phyloP scores from a whole-genome alignment of 2,113 vertebrate species.

The Ictidomys tridecemlineatus region DNA sequence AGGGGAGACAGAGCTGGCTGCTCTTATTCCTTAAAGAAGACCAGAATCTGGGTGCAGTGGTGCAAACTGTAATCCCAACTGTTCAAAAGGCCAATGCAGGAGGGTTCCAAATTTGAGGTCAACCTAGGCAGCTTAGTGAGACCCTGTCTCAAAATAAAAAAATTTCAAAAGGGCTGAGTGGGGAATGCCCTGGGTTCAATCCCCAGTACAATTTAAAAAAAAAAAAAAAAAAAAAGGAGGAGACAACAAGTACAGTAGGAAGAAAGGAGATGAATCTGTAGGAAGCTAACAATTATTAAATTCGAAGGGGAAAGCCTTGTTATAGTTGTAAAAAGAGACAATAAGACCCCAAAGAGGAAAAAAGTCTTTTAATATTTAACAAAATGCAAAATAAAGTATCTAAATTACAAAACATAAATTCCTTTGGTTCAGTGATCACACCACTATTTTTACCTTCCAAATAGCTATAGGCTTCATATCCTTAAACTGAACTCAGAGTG shows the following conservation, averaged over 20 bases:
- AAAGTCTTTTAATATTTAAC: conserved; percentile 81
- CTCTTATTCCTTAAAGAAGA: background rate
- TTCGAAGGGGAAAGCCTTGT: background rate
- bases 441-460: conserved; percentile 64
- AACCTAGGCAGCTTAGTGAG: too few relatives aligned
- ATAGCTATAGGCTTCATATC: conserved; percentile 53
- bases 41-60: background rate
- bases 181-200: background rate
- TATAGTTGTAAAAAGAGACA: conserved; percentile 48
- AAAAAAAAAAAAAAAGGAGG: background rate
- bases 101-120: too few relatives aligned
- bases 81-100: too few relatives aligned
- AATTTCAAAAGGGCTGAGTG: too few relatives aligned
- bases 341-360: conserved; percentile 69
- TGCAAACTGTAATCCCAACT: too few relatives aligned
- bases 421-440: conserved; percentile 79
- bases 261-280: background rate
- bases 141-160: too few relatives aligned
- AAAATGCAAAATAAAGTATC: conserved; percentile 80
- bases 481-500: conserved; percentile 52
- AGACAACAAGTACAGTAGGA: background rate
- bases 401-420: conserved; percentile 81
- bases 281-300: background rate
- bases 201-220: too few relatives aligned
- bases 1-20: background rate